Base-by-base conservation (phyloP, 1,140 invertebrate species). In the Melipona quadrifasciata region DNA sequence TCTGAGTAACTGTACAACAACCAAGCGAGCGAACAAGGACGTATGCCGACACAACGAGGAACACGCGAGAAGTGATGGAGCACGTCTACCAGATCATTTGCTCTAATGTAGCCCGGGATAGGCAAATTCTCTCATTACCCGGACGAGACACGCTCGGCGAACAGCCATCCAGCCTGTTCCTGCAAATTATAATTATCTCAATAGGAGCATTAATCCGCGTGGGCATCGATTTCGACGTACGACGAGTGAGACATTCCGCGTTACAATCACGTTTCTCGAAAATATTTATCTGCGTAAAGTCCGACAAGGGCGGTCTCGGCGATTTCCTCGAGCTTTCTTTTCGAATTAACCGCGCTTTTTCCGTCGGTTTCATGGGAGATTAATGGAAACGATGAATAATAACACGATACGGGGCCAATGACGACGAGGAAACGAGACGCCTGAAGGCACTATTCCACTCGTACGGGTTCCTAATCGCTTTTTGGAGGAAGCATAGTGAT, bases 171-270 rank as follows among this genome's bases (percentile, higher is more conserved):
- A 57, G n/a, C 12, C 57, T 61, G 84, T 58, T 14, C 47, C 53
- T 75, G 86, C 86, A 87, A 86, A 87, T 87, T 86, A 86, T 80
- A 53, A 87, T 86, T 84, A 80, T 86, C 84, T 31, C 58, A 71
- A 84, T 84, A 73, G 73, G 24, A 19, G 31, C 57, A 11, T 51
- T 57, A 31, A 10, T 14, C 27, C 17, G n/a, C 57, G n/a, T 57
- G 78, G 27, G 67, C 70, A 67, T 53, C 64, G 82, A 79, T 76
- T 76, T 75, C 1, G 31, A 31, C 10, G 61, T 58, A 57, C 39
- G 2, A 17, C 14, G 31, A 85, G 82, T 85, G 85, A 87, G 85
- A 87, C 76, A 70, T 87, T 85, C 47, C 39, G 55, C 47, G 58
- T 27, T 57, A 8, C 53, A 24, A 79, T 79, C 19, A 71, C 58